Percentiles rank a stretch among this genome's conserved stretches.
Evolutionary conservation across 1,140 invertebrate species (phyloP).

Genomic region (Medauroidea extradentata): DNA sequence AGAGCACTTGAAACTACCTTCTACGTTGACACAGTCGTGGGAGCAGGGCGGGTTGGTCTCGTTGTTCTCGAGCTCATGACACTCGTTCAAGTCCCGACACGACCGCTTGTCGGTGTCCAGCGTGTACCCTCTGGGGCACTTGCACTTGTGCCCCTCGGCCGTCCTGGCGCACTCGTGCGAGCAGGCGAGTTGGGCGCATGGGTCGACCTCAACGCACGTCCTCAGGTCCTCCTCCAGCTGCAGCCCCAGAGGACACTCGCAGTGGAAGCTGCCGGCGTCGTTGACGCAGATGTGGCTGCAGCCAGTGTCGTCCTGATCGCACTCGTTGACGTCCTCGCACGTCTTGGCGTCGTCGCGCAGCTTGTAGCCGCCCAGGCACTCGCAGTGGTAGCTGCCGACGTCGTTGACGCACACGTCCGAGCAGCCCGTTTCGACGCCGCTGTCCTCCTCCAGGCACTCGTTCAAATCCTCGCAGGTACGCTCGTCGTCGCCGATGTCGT

Average conservation of each 20-base stretch:
- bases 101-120: constrained; percentile 47
- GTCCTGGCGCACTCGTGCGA: constrained; percentile 49
- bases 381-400: constrained; percentile 44
- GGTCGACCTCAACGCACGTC: constrained; percentile 48
- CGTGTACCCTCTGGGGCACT: constrained; percentile 41
- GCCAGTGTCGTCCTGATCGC: constrained; percentile 37
- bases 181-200: constrained; percentile 50
- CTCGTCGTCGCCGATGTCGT: constrained; percentile 42
- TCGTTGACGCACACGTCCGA: constrained; percentile 46
- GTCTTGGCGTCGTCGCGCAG: constrained; percentile 44
- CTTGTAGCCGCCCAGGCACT: constrained; percentile 33
- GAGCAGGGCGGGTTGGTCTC: constrained; percentile 30
- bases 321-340: constrained; percentile 49
- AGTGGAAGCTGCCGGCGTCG: constrained; percentile 49
- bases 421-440: not conserved
- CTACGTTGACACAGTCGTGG: constrained; percentile 45
- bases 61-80: not conserved
- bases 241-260: constrained; percentile 53
- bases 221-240: constrained; percentile 42
- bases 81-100: constrained; percentile 48
- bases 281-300: constrained; percentile 47
- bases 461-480: constrained; percentile 52
- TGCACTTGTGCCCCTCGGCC: constrained; percentile 48
- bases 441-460: constrained; percentile 46
- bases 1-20: constrained; percentile 38